Percentiles rank a stretch among this genome's conserved stretches.
phyloP scores from a whole-genome alignment of 2,113 vertebrate genomes.

The Stercorarius parasiticus region DNA sequence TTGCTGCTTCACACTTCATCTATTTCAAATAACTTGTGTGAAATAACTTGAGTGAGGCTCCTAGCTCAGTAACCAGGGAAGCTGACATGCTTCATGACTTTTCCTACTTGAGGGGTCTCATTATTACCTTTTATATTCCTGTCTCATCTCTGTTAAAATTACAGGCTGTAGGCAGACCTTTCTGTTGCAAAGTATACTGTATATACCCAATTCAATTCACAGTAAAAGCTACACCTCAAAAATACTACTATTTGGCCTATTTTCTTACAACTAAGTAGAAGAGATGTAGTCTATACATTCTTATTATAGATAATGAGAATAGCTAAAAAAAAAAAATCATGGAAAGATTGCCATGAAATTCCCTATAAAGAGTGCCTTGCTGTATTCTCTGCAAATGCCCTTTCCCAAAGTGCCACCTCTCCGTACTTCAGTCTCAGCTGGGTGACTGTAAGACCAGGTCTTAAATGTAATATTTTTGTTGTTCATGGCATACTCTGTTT shows the following conservation, averaged over 20 bases:
- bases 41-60: not conserved
- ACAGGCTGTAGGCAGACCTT: not conserved
- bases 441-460: not conserved
- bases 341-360: accelerated
- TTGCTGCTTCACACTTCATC: not conserved
- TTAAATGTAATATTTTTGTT: not conserved
- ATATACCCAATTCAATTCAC: not conserved
- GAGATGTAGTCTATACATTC: not conserved
- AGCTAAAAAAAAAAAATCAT: accelerated
- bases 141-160: not conserved
- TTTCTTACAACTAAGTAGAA: not conserved
- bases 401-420: not conserved
- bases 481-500: not conserved
- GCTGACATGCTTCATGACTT: not conserved
- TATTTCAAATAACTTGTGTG: not conserved
- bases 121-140: not conserved
- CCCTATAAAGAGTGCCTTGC: not conserved
- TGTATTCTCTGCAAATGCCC: not conserved
- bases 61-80: not conserved
- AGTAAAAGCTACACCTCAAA: not conserved
- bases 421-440: not conserved
- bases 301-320: not conserved
- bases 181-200: not conserved
- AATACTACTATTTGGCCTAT: accelerated
- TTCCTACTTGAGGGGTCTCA: not conserved